A percentile compares a stretch with the other conserved stretches of the same genome.
Conservation (phyloP, 2,888 invertebrate genomes). For the Pediacus dermestoides region DNA sequence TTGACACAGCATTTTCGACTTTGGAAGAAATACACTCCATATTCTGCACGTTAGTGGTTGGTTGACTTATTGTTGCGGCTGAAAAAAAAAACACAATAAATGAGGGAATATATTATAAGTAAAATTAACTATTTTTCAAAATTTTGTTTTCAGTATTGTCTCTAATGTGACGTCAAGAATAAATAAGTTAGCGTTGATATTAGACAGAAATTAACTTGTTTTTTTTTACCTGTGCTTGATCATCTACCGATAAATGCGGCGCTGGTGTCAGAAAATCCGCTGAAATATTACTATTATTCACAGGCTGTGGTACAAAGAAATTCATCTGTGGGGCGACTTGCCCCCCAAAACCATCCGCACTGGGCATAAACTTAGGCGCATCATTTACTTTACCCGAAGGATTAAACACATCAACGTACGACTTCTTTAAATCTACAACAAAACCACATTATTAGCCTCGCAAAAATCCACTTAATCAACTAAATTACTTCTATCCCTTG, state of each 20-base stretch:
- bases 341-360: conserved; percentile 39
- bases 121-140: no score
- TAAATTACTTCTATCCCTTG: conserved; percentile 70
- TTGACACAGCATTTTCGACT: no score
- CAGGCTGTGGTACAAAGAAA: conserved; percentile 57
- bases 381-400: conserved; percentile 54
- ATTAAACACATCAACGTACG: conserved; percentile 89
- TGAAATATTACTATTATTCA: conserved; percentile 55
- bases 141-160: no score
- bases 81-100: no score
- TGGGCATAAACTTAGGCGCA: conserved; percentile 39
- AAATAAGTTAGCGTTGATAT: no score
- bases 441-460: conserved; percentile 10
- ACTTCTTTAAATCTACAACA: conserved; percentile 69
- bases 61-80: no score
- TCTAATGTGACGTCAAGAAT: no score
- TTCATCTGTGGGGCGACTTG: conserved; percentile 51
- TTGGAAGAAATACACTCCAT: no score
- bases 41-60: no score
- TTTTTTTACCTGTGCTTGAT: conserved; percentile 39
- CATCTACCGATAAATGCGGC: conserved; percentile 30
- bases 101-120: no score
- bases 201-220: no score
- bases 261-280: conserved; percentile 56
- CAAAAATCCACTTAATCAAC: background rate